Evolutionary conservation across 2,113 vertebrate genomes (phyloP).

Genomic region (Xiphophorus couchianus): DNA sequence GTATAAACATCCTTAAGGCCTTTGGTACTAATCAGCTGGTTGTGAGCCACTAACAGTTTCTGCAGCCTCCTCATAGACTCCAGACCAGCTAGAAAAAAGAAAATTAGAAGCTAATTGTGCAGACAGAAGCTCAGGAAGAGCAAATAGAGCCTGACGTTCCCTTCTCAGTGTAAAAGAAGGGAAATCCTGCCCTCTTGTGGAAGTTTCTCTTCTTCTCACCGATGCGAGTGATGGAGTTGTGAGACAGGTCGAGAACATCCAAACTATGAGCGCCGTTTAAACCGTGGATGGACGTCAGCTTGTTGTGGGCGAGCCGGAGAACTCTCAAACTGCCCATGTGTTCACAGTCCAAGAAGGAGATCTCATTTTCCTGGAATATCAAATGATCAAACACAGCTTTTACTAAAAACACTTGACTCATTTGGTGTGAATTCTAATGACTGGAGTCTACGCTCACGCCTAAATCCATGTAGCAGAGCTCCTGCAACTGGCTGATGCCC

Average conservation of each 20-base stretch:
- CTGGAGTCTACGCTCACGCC: constrained; percentile 78
- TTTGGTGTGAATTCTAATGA: not conserved
- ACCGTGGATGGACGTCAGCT: constrained; percentile 87
- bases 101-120: not conserved
- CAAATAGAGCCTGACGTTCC: not conserved
- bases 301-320: constrained; percentile 86
- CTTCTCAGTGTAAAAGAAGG: constrained; percentile 4
- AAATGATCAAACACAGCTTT: not conserved
- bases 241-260: constrained; percentile 86
- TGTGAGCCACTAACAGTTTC: constrained; percentile 86
- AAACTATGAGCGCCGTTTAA: constrained; percentile 86
- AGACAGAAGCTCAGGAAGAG: not conserved
- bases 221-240: constrained; percentile 90
- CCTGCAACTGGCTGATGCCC: constrained; percentile 78
- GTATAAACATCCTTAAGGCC: constrained; percentile 83
- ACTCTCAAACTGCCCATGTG: constrained; percentile 84
- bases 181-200: constrained; percentile 72
- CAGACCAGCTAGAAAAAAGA: constrained; percentile 82
- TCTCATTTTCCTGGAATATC: constrained; percentile 85
- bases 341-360: constrained; percentile 86
- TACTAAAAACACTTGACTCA: not conserved
- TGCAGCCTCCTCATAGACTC: constrained; percentile 86
- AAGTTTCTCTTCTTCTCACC: constrained; percentile 78
- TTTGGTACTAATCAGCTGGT: constrained; percentile 90
- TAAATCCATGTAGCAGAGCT: constrained; percentile 84